Conservation (phyloP, 2,113 vertebrate species). For the Phycodurus eques region DNA sequence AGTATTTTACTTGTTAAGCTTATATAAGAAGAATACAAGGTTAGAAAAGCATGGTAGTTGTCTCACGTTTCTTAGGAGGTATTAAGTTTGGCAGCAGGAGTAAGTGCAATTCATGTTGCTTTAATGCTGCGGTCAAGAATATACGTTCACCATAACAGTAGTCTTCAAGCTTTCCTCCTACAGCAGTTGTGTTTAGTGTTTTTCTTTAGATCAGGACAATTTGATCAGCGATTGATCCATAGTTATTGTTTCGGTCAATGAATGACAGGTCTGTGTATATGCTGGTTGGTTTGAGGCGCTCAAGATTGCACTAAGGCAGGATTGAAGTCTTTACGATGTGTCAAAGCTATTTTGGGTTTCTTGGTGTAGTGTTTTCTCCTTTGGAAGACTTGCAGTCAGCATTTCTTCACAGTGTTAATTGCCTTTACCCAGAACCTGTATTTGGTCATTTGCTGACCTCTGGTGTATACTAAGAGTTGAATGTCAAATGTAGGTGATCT, state of each 20-base stretch:
- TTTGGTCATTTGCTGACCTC: conserved; percentile 3
- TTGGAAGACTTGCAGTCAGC: background rate
- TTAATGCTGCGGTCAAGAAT: background rate
- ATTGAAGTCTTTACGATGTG: background rate
- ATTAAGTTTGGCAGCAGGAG: background rate
- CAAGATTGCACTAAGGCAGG: background rate
- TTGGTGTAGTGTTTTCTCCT: background rate
- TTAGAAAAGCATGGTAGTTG: background rate
- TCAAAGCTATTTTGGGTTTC: background rate
- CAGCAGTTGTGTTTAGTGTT: background rate
- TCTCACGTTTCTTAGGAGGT: background rate
- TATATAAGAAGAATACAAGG: background rate
- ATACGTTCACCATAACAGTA: background rate
- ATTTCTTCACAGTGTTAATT: background rate
- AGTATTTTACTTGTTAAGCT: background rate
- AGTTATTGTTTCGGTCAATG: background rate
- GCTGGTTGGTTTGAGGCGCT: background rate
- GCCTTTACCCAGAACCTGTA: background rate
- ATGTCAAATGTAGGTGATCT: background rate
- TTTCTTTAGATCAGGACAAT: background rate
- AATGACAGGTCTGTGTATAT: background rate
- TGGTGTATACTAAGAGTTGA: background rate
- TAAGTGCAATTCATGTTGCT: background rate
- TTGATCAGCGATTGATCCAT: background rate
- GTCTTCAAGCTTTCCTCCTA: background rate